Base-by-base conservation (phyloP, 2,113 vertebrate species). In the Muntiacus muntjak region DNA sequence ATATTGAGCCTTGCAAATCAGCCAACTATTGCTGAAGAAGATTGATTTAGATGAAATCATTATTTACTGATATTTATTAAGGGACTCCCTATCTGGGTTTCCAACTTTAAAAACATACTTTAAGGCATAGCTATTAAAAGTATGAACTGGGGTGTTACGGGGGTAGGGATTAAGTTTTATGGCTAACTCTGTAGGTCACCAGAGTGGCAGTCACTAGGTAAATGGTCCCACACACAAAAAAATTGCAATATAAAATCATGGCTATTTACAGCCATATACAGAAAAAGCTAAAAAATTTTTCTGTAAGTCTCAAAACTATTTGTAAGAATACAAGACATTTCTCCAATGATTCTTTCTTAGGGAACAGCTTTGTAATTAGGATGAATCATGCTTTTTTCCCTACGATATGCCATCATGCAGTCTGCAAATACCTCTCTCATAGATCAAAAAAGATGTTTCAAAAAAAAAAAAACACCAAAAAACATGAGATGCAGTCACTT, bases 401-500 rank as follows among this genome's bases (percentile, higher is more conserved):
- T 55, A 94, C 25, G 82, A 85, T 87, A 82, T 33, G 47, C 43
- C 78, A 97, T 94, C 90, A 87, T n/a, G 62, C 16, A 43, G 26
- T 92, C 95, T 87, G 54, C 54, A 98, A 96, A 89, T 87, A 97
- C 26, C 93, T 97, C 92, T 89, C 43, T 89, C 4, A 26, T 83
- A n/a, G 76, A 87, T 97, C 91, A 95, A 97, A 85, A 90, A 36
- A 96, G 17, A 97, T 91, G 28, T 40, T 12, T 76, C 25, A 71
- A 40, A 74, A 55, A 87, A 57, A 88, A 60, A 58, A 28, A 6
- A 26, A 15, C 6, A 40, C 40, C 1, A 21, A 97, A 91, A 97
- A 92, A n/a, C 58, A 95, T 21, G 60, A 95, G 55, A 87, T 90
- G 15, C 85, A 96, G 95, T 96, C 96, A 95, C 83, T 92, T 98